Evolutionary conservation across 30 jellyfish, hydroid and myxozoan genomes (phyloP), one percentile per base, ranked within the genome.

Genomic region (Nemopilema nomurai): DNA sequence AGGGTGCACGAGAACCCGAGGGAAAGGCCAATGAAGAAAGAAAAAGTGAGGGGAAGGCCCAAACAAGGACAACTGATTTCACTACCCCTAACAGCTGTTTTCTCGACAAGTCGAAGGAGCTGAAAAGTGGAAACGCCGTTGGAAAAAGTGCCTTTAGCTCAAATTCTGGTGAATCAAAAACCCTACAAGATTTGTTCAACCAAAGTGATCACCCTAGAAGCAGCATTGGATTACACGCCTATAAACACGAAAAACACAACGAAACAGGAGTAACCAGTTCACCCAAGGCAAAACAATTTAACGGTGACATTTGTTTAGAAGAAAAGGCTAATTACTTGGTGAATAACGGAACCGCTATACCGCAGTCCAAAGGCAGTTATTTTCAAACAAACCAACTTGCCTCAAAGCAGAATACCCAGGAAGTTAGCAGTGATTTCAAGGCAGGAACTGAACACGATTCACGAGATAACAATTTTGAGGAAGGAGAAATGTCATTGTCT

Each of bases 271-370:
- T 67, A 67, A 21, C 18, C 30, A 67, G 33, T 67, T 0, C 17
- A 67, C 76, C 30, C 17, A n/a, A 1, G 30, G 30, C 76, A 67
- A 32, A 67, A 32, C 76, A 67, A 18, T 28, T 67, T 67, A 32
- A 18, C 30, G 76, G n/a, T 23, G 76, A 23, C 18, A 67, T 23
- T 32, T 23, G 33, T 28, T 23, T 23, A 4, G 81, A 28, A 20
- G 51, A 70, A 21, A 71, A 33, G 71, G 81, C 32, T 65, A 79
- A 79, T 65, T 79, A 66, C 51, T 71, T 8, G 28, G 30, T 79
- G 89, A 29, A 64, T 32, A 29, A 49, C 72, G 71, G 75, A 57
- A 66, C 89, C 89, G 81, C 81, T 79, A 79, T 64, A 30, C 89
- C 89, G 20, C 80, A 33, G 68, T 41, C 29, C 28, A 71, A 23